Base-by-base conservation (phyloP, 2,888 invertebrate species). In the Lasioglossum lativentre region DNA sequence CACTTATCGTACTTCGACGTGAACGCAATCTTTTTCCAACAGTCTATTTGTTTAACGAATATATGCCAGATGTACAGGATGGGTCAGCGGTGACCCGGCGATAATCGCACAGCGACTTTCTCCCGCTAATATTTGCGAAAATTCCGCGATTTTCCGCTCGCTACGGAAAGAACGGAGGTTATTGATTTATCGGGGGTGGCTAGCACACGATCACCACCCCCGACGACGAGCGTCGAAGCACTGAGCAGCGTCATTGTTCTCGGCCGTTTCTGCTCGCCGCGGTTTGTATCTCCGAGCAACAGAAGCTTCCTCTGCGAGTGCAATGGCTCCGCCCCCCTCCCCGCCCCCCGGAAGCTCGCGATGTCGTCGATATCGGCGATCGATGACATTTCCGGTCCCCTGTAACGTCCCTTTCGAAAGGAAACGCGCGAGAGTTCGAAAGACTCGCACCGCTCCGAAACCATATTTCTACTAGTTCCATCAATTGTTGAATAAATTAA, bases 161-260 rank as follows among this genome's bases (percentile, higher is more conserved):
- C 66, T 34, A 6, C 34, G 66, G 19, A 19, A 66, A 34, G 66
- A 66, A 34, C 30, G 83, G 75, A 83, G 88, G 82, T 66, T 83
- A 78, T 93, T 92, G 92, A 92, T 93, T 91, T 92, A 90, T 92
- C 91, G 82, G 88, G 87, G 90, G 90, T 85, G 89, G 88, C 59
- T 14, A 63, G 59, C n/a, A 86, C 86, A 86, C 52, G 52, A 52
- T 52, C 52, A 86, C 87, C 89, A 84, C 77, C 68, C 73, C 78
- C 81, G 40, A 71, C 75, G 82, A 80, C 72, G 73, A 80, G 80
- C 83, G 76, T 70, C 52, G 81, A 78, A 73, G 86, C 86, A 80
- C 74, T 52, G 80, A 80, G 84, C 83, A 80, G 84, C 83, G 90
- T 88, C 88, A 89, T 90, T 89, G 90, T 90, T 87, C 90, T 86